Evolutionary conservation across 2,797 vertebrate genomes (phyloP).

Genomic region (Pseudocheirus occidentalis): DNA sequence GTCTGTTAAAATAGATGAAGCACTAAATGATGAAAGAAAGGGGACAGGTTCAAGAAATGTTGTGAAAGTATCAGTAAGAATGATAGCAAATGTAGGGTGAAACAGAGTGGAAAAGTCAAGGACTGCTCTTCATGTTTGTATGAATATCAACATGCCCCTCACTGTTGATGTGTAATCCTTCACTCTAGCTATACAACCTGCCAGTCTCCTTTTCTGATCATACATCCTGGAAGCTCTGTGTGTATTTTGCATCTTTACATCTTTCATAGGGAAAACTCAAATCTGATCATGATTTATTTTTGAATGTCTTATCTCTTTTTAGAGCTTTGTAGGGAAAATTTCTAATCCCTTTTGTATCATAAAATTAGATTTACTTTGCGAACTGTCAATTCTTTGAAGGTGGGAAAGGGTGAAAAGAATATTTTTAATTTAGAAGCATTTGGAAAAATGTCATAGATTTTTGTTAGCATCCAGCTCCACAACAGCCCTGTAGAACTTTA

Average conservation of each 20-base stretch:
- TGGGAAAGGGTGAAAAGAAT: conserved; percentile 14
- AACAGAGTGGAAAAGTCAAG: neutral
- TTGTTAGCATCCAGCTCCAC: neutral
- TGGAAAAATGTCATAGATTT: conserved; percentile 48
- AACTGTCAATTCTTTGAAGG: conserved; percentile 39
- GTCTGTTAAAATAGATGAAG: neutral
- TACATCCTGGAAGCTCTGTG: neutral
- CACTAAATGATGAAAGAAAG: neutral
- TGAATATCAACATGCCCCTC: neutral
- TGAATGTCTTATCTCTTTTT: neutral
- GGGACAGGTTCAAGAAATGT: neutral
- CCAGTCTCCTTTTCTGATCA: neutral
- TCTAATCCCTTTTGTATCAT: conserved; percentile 31
- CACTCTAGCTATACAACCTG: neutral
- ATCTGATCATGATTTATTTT: neutral
- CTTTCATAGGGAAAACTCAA: neutral
- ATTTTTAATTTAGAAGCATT: conserved; percentile 44
- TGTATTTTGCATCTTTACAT: neutral
- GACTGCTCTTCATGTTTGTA: neutral
- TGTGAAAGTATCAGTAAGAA: neutral
- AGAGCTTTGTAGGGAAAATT: conserved; percentile 41
- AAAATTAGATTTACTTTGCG: conserved; percentile 52
- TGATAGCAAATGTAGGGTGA: neutral
- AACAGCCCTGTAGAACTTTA: conserved; percentile 11
- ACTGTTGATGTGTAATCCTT: neutral